These are phyloP conservation scores for Arrhamphus sclerolepis DNA, from an alignment of 2,797 vertebrate species.

Conservation along the genomic window DNA sequence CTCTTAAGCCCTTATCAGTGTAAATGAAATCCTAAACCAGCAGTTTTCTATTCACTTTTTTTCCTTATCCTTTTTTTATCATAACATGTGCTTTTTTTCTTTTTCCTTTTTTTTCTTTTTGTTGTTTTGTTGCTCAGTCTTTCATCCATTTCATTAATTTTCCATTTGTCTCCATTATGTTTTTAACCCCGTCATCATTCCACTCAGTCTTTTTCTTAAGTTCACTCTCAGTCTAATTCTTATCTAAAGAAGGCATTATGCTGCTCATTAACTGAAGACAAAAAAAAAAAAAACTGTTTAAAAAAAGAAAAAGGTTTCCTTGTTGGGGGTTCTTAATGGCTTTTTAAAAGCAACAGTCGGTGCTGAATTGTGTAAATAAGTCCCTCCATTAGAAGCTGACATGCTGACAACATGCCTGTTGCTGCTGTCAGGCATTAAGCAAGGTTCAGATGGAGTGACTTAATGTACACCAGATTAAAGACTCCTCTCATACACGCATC, in stretches of 20 bases:
- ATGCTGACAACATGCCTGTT: conserved; percentile 60
- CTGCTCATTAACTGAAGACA: conserved; percentile 21
- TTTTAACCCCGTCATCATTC: conserved; percentile 62
- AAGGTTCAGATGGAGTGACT: conserved; percentile 53
- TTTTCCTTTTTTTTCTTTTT: background rate
- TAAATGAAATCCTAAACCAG: conserved; percentile 59
- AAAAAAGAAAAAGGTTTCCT: background rate
- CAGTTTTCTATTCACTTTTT: conserved; percentile 34
- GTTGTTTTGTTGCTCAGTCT: conserved; percentile 43
- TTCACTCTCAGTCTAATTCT: conserved; percentile 46
- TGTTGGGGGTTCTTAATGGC: conserved; percentile 24
- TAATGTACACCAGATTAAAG: conserved; percentile 73
- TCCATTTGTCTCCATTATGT: conserved; percentile 60
- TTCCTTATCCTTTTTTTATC: background rate
- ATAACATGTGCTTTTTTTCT: conserved; percentile 23
- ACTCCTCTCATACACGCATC: conserved; percentile 62
- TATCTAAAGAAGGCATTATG: conserved; percentile 25
- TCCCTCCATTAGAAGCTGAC: conserved; percentile 54
- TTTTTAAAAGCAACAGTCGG: conserved; percentile 54
- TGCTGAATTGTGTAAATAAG: conserved; percentile 56
- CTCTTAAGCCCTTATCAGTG: conserved; percentile 67
- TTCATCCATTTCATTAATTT: conserved; percentile 66
- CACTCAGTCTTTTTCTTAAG: conserved; percentile 41
- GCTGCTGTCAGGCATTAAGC: conserved; percentile 53
- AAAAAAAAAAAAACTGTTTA: conserved; percentile 1